Percentiles rank a stretch among this genome's conserved stretches.
These are phyloP conservation scores for Dryobota labecula DNA, from an alignment of 2,888 invertebrate genomes.

Conservation along the genomic window DNA sequence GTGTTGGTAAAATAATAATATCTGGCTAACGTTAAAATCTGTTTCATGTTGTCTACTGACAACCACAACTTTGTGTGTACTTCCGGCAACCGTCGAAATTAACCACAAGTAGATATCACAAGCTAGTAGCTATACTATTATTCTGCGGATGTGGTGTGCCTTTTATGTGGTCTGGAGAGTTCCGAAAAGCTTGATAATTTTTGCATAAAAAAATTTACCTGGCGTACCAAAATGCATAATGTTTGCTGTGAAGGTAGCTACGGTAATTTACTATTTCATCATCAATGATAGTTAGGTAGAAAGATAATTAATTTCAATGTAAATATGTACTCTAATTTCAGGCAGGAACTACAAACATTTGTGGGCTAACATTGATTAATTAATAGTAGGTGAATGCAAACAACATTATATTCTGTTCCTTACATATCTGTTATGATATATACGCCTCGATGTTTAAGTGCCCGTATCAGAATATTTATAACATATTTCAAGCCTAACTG, in stretches of 20 bases:
- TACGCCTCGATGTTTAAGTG: slow-evolving; percentile 13
- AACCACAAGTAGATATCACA: slow-evolving; percentile 43
- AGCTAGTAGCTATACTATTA: slow-evolving; percentile 37
- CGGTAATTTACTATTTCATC: slow-evolving; percentile 10
- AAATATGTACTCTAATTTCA: slow-evolving; percentile 50
- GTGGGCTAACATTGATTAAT: slow-evolving; percentile 47
- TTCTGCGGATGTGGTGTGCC: slow-evolving; percentile 40
- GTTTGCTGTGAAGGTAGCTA: background rate
- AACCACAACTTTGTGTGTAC: slow-evolving; percentile 40
- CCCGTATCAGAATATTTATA: slow-evolving; percentile 48
- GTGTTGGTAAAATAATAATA: background rate
- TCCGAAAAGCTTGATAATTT: slow-evolving; percentile 22
- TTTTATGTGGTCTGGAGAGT: slow-evolving; percentile 39
- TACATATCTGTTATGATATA: slow-evolving; percentile 15
- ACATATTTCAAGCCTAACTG: slow-evolving; percentile 53
- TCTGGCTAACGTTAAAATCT: slow-evolving; percentile 9
- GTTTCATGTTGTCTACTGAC: slow-evolving; percentile 10
- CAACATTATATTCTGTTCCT: slow-evolving; percentile 36
- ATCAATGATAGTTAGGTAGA: slow-evolving; percentile 18
- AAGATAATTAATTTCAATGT: slow-evolving; percentile 37
- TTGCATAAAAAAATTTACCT: background rate
- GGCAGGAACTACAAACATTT: slow-evolving; percentile 41
- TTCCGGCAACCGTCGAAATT: slow-evolving; percentile 35
- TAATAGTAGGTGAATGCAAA: slow-evolving; percentile 29
- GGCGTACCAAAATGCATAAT: background rate